Base-by-base conservation (phyloP, 2,113 vertebrate genomes). In the Leptosomus discolor region DNA sequence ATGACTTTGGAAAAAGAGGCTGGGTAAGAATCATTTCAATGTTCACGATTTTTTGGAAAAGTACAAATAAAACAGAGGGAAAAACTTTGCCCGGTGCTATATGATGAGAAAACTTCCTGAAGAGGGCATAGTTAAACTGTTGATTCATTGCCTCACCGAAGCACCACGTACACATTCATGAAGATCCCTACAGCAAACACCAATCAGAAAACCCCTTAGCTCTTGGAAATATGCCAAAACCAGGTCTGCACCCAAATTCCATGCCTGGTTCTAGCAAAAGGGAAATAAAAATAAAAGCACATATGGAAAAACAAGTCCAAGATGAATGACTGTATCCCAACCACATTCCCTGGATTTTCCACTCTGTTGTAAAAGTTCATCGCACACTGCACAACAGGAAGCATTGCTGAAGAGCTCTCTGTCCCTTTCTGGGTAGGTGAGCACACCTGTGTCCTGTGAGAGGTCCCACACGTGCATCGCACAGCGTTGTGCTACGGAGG, bases 101-200 rank as follows among this genome's bases (percentile, higher is more conserved):
- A 67, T 16, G 37, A 76, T 60, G 61, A 90, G 43, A 57, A 95
- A 96, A 95, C 92, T 92, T 96, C 92, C 93, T 96, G 93, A 96
- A 96, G 96, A 97, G 96, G 96, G 95, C 94, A 89, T 27, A 96
- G 92, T 96, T 96, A 95, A 96, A 97, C 91, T 91, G 95, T 97
- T 97, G 95, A 96, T 85, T 93, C 88, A 94, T 90, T 92, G 92
- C 70, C 71, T 95, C 37, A 37, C 88, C 70, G 70, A 64, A 94
- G 74, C 32, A 71, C 68, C 32, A 36, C 18, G 60, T 7, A 75
- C 58, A 64, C 43, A 78, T 2, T 67, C 43, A 14, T 4, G 22
- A 94, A 89, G 61, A 86, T 76, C 73, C 37, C 39, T 32, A 60
- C 6, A 0, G 14, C 48, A 79, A 60, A 87, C n/a, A 51, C 24